Evolutionary conservation across 2,888 invertebrate genomes (phyloP), one percentile per base, ranked within the genome.

Genomic region (Nomada fucata): DNA sequence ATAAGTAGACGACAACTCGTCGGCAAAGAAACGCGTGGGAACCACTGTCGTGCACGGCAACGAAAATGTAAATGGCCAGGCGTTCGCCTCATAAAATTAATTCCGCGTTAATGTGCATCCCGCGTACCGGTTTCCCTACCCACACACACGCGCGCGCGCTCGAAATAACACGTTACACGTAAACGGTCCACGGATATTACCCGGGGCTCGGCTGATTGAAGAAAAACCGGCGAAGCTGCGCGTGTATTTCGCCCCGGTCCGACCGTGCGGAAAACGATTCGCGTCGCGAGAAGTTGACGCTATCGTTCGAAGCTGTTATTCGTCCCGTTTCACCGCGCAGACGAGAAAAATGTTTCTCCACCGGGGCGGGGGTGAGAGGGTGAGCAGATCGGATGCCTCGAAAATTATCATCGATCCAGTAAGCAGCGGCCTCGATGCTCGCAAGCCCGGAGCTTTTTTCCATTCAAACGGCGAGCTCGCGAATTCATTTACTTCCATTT

Each of bases 191-290:
- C 20, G 63, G 64, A 57, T 69, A 55, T 67, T 61, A 29, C n/a
- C 44, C 63, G 10, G 53, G 23, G 52, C 20, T 67, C 3, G 64
- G n/a, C 52, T 53, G 73, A 69, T 60, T 23, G 67, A 57, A 47
- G 81, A 20, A 75, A 73, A 69, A 36, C 47, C 36, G 20, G 61
- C 26, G 57, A 74, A 47, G 63, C 76, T 50, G 67, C 59, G 80
- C 63, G 82, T 75, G 84, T 87, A 88, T 89, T 87, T 87, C 82
- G 83, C 79, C 65, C 59, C 61, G 83, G 79, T 71, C 83, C 84
- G 85, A 84, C 84, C 86, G 85, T 88, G 89, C 82, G 87, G 89
- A 90, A 90, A 90, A 91, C 89, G 86, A 89, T 89, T 85, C 88
- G 86, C 87, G 89, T 90, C 88, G 86, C 88, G 89, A 89, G 68